phyloP scores from a whole-genome alignment of 2,113 vertebrate species.

The Tenebrosternarchus preto region DNA sequence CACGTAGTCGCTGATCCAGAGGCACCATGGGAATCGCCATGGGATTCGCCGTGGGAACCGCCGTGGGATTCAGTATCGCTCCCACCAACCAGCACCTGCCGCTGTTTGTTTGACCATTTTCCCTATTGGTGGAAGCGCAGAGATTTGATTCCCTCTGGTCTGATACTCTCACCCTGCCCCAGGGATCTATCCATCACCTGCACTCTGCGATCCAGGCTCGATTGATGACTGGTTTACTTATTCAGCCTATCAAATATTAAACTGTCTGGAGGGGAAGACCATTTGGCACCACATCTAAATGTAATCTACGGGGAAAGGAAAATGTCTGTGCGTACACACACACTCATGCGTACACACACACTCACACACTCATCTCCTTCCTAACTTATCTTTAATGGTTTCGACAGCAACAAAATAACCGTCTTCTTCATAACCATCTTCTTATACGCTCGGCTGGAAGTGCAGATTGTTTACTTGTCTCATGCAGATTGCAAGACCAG shows the following conservation, averaged over 20 bases:
- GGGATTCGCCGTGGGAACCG: too few species aligned
- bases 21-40: too few species aligned
- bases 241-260: slow-evolving; percentile 75
- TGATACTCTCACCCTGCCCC: too few species aligned
- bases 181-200: too few species aligned
- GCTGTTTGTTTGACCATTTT: too few species aligned
- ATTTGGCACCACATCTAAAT: slow-evolving; percentile 52
- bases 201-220: slow-evolving; percentile 50
- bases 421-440: neutral
- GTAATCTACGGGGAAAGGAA: slow-evolving; percentile 26
- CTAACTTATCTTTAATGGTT: neutral
- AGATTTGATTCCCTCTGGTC: too few species aligned
- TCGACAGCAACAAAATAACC: neutral
- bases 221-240: slow-evolving; percentile 70
- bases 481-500: neutral
- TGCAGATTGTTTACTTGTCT: neutral
- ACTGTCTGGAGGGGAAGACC: slow-evolving; percentile 58
- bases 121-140: too few species aligned
- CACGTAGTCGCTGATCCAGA: too few species aligned
- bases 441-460: neutral
- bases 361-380: neutral
- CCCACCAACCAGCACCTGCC: too few species aligned
- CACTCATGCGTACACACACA: neutral
- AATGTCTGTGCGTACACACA: slow-evolving; percentile 2
- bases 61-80: too few species aligned